phyloP scores from a whole-genome alignment of 2,113 vertebrate genomes.

The Rafetus swinhoei region DNA sequence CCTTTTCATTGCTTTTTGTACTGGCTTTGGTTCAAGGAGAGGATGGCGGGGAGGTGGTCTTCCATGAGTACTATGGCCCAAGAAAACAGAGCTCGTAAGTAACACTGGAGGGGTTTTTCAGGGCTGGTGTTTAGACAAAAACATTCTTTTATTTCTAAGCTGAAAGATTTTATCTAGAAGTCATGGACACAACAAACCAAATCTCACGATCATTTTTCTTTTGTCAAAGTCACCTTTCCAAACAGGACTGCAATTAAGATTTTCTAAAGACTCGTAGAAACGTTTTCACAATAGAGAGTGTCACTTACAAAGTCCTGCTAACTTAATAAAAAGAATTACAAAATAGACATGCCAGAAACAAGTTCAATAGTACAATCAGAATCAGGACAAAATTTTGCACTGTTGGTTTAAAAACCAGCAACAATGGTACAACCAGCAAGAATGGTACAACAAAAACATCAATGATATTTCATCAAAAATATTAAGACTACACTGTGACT shows the following conservation, averaged over 20 bases:
- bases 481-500: background rate
- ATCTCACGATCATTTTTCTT: background rate
- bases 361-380: background rate
- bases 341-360: background rate
- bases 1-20: too few relatives aligned
- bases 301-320: background rate
- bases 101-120: background rate
- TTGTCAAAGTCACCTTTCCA: background rate
- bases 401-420: conserved; percentile 11
- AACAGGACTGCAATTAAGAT: background rate
- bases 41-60: too few relatives aligned
- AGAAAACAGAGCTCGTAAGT: too few relatives aligned
- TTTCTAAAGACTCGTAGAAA: background rate
- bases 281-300: background rate
- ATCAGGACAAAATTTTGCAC: conserved; percentile 1
- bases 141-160: background rate
- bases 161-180: background rate
- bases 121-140: background rate
- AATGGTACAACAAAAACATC: conserved; percentile 19
- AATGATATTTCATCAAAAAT: conserved; percentile 30
- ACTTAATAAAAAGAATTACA: background rate
- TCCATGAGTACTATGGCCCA: too few relatives aligned
- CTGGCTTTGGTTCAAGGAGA: too few relatives aligned
- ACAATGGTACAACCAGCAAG: background rate
- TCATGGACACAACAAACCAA: background rate